Percentiles rank a stretch among this genome's conserved stretches.
phyloP scores from a whole-genome alignment of 2,113 vertebrate species.

The Sylvilagus bachmani region DNA sequence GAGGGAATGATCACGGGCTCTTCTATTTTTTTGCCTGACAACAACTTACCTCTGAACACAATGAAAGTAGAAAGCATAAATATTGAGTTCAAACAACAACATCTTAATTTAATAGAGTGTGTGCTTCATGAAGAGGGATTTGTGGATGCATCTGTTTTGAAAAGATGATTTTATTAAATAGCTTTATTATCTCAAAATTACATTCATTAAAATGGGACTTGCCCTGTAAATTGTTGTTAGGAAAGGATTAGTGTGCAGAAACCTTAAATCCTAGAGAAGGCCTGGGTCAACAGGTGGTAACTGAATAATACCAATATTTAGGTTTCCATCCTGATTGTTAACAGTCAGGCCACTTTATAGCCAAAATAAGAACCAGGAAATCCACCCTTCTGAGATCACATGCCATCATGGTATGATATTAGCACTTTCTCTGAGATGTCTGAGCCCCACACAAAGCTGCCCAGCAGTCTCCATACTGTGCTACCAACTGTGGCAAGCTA shows the following conservation, averaged over 20 bases:
- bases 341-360: conserved; percentile 47
- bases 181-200: conserved; percentile 80
- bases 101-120: conserved; percentile 77
- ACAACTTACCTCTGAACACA: conserved; percentile 26
- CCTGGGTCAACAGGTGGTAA: conserved; percentile 52
- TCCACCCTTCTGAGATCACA: background rate
- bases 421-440: conserved; percentile 30
- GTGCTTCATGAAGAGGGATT: conserved; percentile 70
- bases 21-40: conserved; percentile 45
- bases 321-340: conserved; percentile 69
- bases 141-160: conserved; percentile 68
- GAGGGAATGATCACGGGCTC: background rate
- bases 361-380: conserved; percentile 68
- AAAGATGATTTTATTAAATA: conserved; percentile 77
- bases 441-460: background rate
- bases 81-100: conserved; percentile 68
- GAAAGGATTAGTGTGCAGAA: conserved; percentile 73
- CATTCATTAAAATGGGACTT: conserved; percentile 83
- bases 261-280: conserved; percentile 69
- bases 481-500: background rate
- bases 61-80: conserved; percentile 70
- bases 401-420: conserved; percentile 31
- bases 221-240: conserved; percentile 73
- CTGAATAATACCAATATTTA: conserved; percentile 65
- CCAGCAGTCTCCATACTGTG: conserved; percentile 21